A percentile compares a stretch with the other conserved stretches of the same genome.
phyloP scores from a whole-genome alignment of 2,888 invertebrate species.

The Campaea margaritaria region DNA sequence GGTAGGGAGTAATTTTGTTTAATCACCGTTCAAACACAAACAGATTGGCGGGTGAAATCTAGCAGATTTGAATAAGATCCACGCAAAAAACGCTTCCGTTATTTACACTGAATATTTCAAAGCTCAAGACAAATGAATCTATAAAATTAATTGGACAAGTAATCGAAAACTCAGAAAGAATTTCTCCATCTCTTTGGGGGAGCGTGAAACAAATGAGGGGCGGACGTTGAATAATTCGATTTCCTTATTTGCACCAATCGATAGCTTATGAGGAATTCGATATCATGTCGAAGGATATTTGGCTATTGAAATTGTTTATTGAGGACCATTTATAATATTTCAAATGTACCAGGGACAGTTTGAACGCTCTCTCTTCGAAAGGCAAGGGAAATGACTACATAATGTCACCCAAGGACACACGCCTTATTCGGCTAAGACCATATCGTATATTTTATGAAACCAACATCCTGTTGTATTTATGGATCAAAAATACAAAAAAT shows the following conservation, averaged over 20 bases:
- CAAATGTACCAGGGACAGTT: neutral
- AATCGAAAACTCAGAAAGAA: slow-evolving; percentile 86
- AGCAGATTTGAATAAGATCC: slow-evolving; percentile 19
- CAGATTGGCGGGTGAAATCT: slow-evolving; percentile 20
- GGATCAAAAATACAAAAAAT: no score
- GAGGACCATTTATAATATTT: slow-evolving; percentile 19
- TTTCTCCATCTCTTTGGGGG: slow-evolving; percentile 84
- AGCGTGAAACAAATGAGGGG: slow-evolving; percentile 83
- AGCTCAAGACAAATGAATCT: slow-evolving; percentile 83
- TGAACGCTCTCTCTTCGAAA: neutral
- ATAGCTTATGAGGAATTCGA: slow-evolving; percentile 79
- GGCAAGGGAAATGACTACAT: no score
- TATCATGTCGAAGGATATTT: slow-evolving; percentile 61
- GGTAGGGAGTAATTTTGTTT: neutral
- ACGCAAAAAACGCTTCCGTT: slow-evolving; percentile 33
- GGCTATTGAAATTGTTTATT: slow-evolving; percentile 50
- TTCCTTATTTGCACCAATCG: slow-evolving; percentile 85
- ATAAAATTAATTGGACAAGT: slow-evolving; percentile 86
- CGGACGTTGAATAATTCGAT: slow-evolving; percentile 85
- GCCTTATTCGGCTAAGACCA: no score
- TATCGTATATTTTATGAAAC: no score
- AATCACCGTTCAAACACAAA: slow-evolving; percentile 5
- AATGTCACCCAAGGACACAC: no score
- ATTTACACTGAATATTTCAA: slow-evolving; percentile 63
- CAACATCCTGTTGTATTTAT: no score